Base-by-base conservation (phyloP, 2,888 invertebrate genomes). In the Rhagonycha fulva region DNA sequence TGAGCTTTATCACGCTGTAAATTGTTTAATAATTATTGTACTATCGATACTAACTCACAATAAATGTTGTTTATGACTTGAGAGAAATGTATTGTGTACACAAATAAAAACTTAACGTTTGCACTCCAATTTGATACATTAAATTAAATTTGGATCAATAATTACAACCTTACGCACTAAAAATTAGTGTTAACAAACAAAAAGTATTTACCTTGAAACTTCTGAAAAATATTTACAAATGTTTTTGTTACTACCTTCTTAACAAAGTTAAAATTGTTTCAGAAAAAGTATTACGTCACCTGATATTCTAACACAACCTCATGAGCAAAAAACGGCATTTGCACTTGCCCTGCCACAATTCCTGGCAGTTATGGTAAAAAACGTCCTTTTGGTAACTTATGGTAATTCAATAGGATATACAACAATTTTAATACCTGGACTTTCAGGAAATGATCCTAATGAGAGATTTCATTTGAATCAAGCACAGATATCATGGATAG, bases 321-420 rank as follows among this genome's bases (percentile, higher is more conserved):
- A n/a, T 24, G 14, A 10, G 9, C 2, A 68, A n/a, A 72, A 76
- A 72, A 82, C 84, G n/a, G 76, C 76, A 9, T 67, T 82, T 24
- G 77, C 82, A 66, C 80, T 88, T 80, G 93, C 93, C 0, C 84
- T 93, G 68, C 94, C 94, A 2, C 94, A 95, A 88, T 89, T 94
- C 80, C 85, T 94, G 80, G 95, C 95, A n/a, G 94, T 95, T 28
- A 91, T 92, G 82, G 94, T 94, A 19, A 96, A 96, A 87, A 96
- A 95, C 88, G 89, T 94, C 75, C 88, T 95, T 60, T 90, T 95
- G 47, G 87, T 95, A 80, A 93, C 92, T 9, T 95, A 94, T 86
- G 95, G 95, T 71, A 93, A 94, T 91, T 94, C 95, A 0, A 87
- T 95, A 68, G 95, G 95, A 0, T 95, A 94, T 82, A 92, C 95